These are phyloP conservation scores for Coptodon rendalli DNA, from an alignment of 2,113 vertebrate genomes.

Conservation along the genomic window DNA sequence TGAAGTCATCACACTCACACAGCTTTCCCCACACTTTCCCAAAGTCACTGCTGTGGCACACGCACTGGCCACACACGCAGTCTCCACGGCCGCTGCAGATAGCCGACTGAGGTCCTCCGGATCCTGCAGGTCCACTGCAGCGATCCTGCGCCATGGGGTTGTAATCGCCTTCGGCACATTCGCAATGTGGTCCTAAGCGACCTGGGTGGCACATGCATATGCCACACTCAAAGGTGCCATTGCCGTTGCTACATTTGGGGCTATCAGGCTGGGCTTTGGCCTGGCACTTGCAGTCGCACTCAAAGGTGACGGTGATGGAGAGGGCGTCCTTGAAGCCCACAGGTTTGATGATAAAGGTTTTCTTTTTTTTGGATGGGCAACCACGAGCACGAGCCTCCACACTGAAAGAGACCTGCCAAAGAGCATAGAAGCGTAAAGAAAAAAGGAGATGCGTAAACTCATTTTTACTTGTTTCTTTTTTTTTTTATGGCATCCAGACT, in stretches of 20 bases:
- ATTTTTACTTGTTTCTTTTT: background rate
- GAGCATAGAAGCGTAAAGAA: background rate
- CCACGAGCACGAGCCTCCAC: constrained; percentile 88
- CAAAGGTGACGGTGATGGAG: constrained; percentile 77
- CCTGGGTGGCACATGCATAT: constrained; percentile 86
- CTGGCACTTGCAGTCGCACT: constrained; percentile 88
- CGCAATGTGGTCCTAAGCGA: constrained; percentile 85
- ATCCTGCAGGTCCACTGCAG: constrained; percentile 72
- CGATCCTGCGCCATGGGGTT: constrained; percentile 81
- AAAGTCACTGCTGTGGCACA: constrained; percentile 89
- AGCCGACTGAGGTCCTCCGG: constrained; percentile 46
- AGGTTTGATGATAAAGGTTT: constrained; percentile 91
- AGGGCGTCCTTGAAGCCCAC: constrained; percentile 93
- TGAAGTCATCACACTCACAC: constrained; percentile 98
- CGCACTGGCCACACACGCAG: constrained; percentile 92
- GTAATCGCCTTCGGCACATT: constrained; percentile 91
- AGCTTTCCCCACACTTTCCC: constrained; percentile 91
- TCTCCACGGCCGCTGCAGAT: constrained; percentile 87
- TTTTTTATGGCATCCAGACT: background rate
- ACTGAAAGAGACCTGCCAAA: constrained; percentile 86
- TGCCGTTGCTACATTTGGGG: constrained; percentile 77
- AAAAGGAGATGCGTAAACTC: background rate
- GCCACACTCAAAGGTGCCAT: constrained; percentile 89
- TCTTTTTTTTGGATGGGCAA: constrained; percentile 79
- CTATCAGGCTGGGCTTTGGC: constrained; percentile 69